A percentile compares a stretch with the other conserved stretches of the same genome.
These are phyloP conservation scores for Suillia variegata DNA, from an alignment of 2,888 invertebrate genomes.

Conservation along the genomic window DNA sequence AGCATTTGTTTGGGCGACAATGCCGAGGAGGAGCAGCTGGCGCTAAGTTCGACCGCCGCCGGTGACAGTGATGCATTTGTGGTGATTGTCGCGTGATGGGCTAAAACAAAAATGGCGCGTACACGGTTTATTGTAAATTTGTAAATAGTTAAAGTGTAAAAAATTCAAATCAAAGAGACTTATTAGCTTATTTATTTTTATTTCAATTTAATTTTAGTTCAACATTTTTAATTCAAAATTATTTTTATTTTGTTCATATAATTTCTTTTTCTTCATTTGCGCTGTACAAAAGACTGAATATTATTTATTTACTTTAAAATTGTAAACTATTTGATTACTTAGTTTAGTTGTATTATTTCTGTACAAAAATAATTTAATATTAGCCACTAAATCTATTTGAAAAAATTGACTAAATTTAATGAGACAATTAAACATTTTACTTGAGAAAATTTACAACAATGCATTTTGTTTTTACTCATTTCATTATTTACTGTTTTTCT, in stretches of 20 bases:
- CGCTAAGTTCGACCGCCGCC: conserved; percentile 35
- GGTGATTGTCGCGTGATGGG: conserved; percentile 50
- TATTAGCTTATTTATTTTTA: neutral
- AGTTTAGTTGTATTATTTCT: too few relatives aligned
- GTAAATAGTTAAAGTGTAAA: conserved; percentile 15
- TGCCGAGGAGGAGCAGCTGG: conserved; percentile 8
- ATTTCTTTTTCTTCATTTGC: neutral
- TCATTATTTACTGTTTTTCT: too few relatives aligned
- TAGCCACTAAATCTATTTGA: neutral
- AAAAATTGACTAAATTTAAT: conserved; percentile 2
- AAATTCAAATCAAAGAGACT: neutral
- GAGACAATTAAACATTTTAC: too few relatives aligned
- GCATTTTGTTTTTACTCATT: too few relatives aligned
- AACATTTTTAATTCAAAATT: neutral
- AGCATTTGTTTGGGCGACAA: conserved; percentile 13
- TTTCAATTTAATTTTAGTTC: neutral
- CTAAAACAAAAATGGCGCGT: conserved; percentile 34
- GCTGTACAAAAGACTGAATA: neutral
- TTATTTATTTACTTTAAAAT: neutral
- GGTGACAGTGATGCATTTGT: conserved; percentile 44
- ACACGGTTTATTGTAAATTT: conserved; percentile 20
- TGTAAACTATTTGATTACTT: too few relatives aligned
- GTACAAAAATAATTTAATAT: neutral
- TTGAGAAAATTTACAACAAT: too few relatives aligned
- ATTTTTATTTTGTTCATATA: neutral